A percentile compares a stretch with the other conserved stretches of the same genome.
Conservation (phyloP, 2,888 invertebrate species). For the Notodonta ziczac region DNA sequence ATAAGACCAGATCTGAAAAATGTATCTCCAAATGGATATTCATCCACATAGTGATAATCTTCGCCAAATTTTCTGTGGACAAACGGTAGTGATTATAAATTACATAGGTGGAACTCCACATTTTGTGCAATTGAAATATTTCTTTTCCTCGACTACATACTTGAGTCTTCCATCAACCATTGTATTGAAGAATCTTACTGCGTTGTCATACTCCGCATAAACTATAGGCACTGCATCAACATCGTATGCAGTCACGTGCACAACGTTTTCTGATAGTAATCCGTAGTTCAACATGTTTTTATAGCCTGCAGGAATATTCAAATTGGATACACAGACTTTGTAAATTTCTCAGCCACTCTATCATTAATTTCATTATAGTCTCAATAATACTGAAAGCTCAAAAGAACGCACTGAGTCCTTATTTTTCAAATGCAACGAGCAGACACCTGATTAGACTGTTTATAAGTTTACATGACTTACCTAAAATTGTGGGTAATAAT, state of each 20-base stretch:
- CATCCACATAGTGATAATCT: conserved; percentile 55
- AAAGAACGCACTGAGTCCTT: no score
- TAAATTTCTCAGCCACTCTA: no score
- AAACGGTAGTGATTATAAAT: conserved; percentile 1
- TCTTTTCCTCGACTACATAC: conserved; percentile 46
- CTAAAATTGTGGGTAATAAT: conserved; percentile 60
- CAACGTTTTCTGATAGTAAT: conserved; percentile 55
- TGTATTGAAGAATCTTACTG: conserved; percentile 61
- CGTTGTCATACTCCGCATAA: conserved; percentile 66
- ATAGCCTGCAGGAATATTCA: conserved; percentile 42
- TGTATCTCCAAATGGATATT: conserved; percentile 61
- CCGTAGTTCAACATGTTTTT: conserved; percentile 62
- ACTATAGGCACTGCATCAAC: conserved; percentile 57
- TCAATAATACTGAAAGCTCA: no score
- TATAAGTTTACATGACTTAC: conserved; percentile 42
- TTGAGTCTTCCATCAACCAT: conserved; percentile 66
- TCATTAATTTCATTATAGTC: no score
- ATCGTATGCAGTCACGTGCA: conserved; percentile 54
- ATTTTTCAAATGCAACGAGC: no score
- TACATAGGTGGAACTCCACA: no score
- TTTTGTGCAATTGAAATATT: background rate
- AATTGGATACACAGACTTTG: no score
- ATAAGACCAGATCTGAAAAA: conserved; percentile 58
- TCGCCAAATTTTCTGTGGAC: conserved; percentile 58
- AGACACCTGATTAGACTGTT: no score